These are phyloP conservation scores for Hanleya hanleyi DNA, from an alignment of 2,888 invertebrate species.

Conservation along the genomic window DNA sequence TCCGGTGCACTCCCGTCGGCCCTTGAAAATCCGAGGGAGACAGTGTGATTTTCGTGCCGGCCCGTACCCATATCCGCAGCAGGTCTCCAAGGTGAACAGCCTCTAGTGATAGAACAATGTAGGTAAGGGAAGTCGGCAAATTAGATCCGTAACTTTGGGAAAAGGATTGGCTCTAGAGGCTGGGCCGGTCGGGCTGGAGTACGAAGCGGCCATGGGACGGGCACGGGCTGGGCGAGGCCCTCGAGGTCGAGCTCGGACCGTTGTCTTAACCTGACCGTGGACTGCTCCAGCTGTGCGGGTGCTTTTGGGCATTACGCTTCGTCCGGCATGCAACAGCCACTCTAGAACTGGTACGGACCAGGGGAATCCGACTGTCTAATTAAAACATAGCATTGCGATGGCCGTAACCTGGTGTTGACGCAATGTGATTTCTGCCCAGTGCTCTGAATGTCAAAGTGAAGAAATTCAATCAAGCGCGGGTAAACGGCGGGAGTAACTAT, in stretches of 20 bases:
- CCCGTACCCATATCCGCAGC: slow-evolving; percentile 84
- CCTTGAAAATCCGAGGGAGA: slow-evolving; percentile 74
- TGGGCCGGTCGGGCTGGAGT: slow-evolving; percentile 77
- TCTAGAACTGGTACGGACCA: slow-evolving; percentile 80
- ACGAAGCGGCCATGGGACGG: slow-evolving; percentile 73
- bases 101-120: slow-evolving; percentile 82
- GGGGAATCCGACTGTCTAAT: slow-evolving; percentile 82
- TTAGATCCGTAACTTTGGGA: slow-evolving; percentile 79
- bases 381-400: slow-evolving; percentile 83
- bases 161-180: slow-evolving; percentile 84
- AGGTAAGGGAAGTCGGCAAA: slow-evolving; percentile 79
- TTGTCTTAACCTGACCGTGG: slow-evolving; percentile 60
- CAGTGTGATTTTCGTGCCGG: slow-evolving; percentile 73
- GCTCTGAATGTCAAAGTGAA: slow-evolving; percentile 81
- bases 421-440: slow-evolving; percentile 82
- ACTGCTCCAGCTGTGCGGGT: slow-evolving; percentile 58
- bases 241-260: slow-evolving; percentile 56
- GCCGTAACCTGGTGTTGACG: slow-evolving; percentile 75
- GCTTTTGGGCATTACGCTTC: slow-evolving; percentile 64
- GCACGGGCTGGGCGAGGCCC: slow-evolving; percentile 61
- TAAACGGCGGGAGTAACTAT: too few relatives aligned
- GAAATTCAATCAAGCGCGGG: slow-evolving; percentile 80
- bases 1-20: slow-evolving; percentile 64
- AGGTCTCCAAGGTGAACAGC: slow-evolving; percentile 84
- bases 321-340: slow-evolving; percentile 77